Percentiles rank a stretch among this genome's conserved stretches.
phyloP scores from a whole-genome alignment of 2,888 invertebrate species.

The Andrena hattorfiana region DNA sequence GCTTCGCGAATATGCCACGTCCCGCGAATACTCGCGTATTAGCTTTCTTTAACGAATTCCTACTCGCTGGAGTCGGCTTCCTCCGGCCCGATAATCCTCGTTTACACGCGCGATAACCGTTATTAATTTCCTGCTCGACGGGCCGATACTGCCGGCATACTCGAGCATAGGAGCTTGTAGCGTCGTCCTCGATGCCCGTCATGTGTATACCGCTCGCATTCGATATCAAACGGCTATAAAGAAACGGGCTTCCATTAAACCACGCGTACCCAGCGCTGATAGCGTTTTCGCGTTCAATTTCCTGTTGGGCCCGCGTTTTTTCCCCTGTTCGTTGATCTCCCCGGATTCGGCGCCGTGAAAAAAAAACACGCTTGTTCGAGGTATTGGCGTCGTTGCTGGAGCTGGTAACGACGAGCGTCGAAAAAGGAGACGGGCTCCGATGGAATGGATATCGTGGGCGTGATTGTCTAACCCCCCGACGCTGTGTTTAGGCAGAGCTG shows the following conservation, averaged over 20 bases:
- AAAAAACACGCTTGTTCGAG: neutral
- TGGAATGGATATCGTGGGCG: neutral
- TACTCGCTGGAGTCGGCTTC: neutral
- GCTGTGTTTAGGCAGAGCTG: no score
- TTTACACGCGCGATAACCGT: constrained; percentile 41
- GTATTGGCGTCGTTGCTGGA: neutral
- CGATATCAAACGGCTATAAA: constrained; percentile 42
- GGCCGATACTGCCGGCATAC: constrained; percentile 7
- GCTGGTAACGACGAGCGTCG: neutral
- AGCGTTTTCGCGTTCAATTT: constrained; percentile 54
- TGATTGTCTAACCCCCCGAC: neutral
- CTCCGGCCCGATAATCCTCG: constrained; percentile 25
- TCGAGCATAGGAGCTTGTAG: neutral
- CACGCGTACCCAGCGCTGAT: constrained; percentile 40
- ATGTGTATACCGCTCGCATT: neutral
- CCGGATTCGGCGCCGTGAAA: neutral
- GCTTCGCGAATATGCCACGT: neutral
- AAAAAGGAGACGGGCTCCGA: neutral
- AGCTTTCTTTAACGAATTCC: constrained; percentile 51
- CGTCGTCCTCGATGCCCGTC: neutral
- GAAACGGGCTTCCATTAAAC: constrained; percentile 44
- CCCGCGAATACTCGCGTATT: constrained; percentile 51
- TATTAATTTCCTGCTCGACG: constrained; percentile 41
- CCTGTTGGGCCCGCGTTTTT: constrained; percentile 24
- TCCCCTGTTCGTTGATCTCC: neutral